Conservation (phyloP, 2,113 vertebrate species). For the Triplophysa rosa region DNA sequence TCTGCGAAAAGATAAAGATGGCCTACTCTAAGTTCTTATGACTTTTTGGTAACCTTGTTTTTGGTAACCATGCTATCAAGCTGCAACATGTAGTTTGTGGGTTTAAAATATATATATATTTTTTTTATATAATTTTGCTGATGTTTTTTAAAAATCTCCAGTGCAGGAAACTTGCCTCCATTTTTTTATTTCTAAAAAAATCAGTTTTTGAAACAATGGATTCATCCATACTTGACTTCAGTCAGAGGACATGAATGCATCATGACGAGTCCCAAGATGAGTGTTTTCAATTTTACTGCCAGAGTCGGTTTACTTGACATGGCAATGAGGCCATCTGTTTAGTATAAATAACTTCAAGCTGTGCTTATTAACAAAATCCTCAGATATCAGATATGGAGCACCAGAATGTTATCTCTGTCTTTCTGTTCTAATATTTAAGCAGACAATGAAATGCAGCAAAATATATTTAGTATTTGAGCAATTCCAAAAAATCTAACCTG, state of each 20-base stretch:
- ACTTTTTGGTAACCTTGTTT: too few relatives aligned
- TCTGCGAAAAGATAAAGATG: too few relatives aligned
- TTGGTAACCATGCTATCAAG: too few relatives aligned
- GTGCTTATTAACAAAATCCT: conserved; percentile 7
- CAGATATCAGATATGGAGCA: conserved; percentile 17
- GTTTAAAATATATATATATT: too few relatives aligned
- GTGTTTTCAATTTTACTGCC: conserved; percentile 32
- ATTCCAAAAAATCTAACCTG: not conserved
- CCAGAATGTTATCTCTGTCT: not conserved
- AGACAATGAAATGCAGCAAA: not conserved
- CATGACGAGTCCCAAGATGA: not conserved
- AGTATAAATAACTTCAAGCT: conserved; percentile 33
- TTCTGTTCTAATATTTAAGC: not conserved
- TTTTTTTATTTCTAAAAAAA: not conserved
- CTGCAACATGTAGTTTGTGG: too few relatives aligned
- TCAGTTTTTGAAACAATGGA: not conserved
- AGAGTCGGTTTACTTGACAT: conserved; percentile 32
- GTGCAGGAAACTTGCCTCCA: not conserved
- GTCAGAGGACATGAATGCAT: not conserved
- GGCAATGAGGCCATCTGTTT: conserved; percentile 34
- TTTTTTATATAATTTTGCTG: too few relatives aligned
- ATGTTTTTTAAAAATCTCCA: too few relatives aligned
- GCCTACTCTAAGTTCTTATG: too few relatives aligned
- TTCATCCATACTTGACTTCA: conserved; percentile 16
- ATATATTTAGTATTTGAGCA: too few relatives aligned